Base-by-base conservation (phyloP, 2,888 invertebrate species). In the Rapana venosa region DNA sequence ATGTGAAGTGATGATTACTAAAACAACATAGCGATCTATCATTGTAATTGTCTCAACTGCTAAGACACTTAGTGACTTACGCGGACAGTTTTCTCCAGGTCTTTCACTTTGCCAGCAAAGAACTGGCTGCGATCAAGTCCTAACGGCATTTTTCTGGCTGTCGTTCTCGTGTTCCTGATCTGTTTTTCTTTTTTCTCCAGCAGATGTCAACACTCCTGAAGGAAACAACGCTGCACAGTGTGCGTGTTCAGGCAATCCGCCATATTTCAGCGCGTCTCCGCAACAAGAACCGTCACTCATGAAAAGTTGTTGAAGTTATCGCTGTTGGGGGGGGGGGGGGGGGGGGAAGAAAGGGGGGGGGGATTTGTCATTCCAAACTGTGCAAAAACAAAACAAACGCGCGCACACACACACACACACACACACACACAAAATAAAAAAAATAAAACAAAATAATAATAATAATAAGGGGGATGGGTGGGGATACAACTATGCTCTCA, bases 61-160 rank as follows among this genome's bases (percentile, higher is more conserved):
- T 8, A 30, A 22, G 66, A 11, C 0, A 87, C 32, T 22, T 32
- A 35, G 79, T 47, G n/a, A 91, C 92, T 92, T 88, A 94, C 94
- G 90, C 93, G 91, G 17, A 92, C 87, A 58, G 93, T 93, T 90
- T 92, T 93, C 89, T 94, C 94, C 30, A 93, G 90, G 30, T 92
- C 91, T 83, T 93, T 93, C 22, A 92, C 92, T 90, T 94, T 94
- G 58, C 93, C 94, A 22, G 92, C 91, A 26, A 93, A 92, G 90
- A 93, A 94, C 87, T 93, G 92, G 35, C 93, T 93, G 90, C 92
- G 92, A 90, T 94, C 94, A n/a, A 94, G 92, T 85, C 94, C 94
- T 22, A 94, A 91, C 13, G 94, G 94, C 94, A 94, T 94, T 47
- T 85, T 92, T 66, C n/a, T 22, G n/a, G 11, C 56, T 20, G 32